Conservation (phyloP, 1,140 invertebrate species). For the Zaprionus davidi region DNA sequence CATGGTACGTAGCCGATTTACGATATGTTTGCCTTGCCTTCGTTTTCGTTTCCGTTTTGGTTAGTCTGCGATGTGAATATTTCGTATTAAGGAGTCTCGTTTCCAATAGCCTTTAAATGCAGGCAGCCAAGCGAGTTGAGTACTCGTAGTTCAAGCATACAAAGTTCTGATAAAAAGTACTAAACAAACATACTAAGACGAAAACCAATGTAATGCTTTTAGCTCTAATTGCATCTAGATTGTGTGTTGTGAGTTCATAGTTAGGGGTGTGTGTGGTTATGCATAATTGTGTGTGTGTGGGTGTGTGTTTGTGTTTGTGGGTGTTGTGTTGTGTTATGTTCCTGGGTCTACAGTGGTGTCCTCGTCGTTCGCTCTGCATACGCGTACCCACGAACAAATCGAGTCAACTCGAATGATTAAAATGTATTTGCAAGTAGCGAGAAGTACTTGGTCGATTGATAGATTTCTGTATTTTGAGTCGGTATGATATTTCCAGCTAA, state of each 20-base stretch:
- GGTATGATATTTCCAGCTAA: background rate
- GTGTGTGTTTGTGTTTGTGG: slow-evolving; percentile 3
- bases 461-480: background rate
- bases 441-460: slow-evolving; percentile 3
- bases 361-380: background rate
- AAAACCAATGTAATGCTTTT: slow-evolving; percentile 57
- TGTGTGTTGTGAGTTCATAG: slow-evolving; percentile 9
- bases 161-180: slow-evolving; percentile 34
- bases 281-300: slow-evolving; percentile 13
- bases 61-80: slow-evolving; percentile 3
- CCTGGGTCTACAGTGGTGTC: slow-evolving; percentile 11
- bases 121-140: slow-evolving; percentile 21
- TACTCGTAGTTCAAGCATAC: slow-evolving; percentile 31
- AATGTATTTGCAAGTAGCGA: slow-evolving; percentile 5
- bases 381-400: background rate
- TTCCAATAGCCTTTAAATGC: slow-evolving; percentile 35
- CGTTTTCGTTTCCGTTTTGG: background rate
- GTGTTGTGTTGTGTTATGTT: slow-evolving; percentile 12
- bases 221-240: slow-evolving; percentile 51
- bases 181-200: slow-evolving; percentile 52
- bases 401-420: slow-evolving; percentile 3
- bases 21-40: slow-evolving; percentile 4
- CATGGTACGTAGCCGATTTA: background rate
- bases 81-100: slow-evolving; percentile 17
- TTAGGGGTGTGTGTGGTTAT: background rate